Evolutionary conservation across 2,888 invertebrate genomes (phyloP), one percentile per base, ranked within the genome.

Genomic region (Cryptops parisi): DNA sequence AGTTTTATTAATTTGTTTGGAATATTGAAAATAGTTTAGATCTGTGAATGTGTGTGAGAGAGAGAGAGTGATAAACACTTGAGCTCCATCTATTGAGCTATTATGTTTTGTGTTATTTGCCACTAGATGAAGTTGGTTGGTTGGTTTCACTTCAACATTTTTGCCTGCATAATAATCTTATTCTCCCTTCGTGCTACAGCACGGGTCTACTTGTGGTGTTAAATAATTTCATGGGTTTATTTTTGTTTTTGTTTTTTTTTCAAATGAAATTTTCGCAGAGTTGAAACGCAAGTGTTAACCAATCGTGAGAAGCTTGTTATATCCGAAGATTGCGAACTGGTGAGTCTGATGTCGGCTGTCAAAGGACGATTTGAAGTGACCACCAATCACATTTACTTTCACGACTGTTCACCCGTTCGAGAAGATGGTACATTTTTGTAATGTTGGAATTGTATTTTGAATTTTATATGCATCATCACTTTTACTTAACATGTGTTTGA

Each of bases 331-430:
- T 79, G 78, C 63, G 77, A 78, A 59, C 67, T 79, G 15, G 74
- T 79, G 27, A 78, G 78, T 0, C 63, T 78, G 44, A 76, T 76
- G 71, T 75, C 74, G 46, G 74, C 74, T 55, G 71, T 78, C 24
- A 75, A 75, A 65, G 79, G 78, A 33, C 72, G 75, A 44, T 70
- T 79, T 27, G 79, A 79, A 66, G 72, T 79, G 56, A 78, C 78
- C 54, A 76, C 75, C 51, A 74, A 72, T 19, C 68, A 75, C 56
- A 71, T 79, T 50, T 76, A 75, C 56, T 79, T 78, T 64, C 72
- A 74, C 60, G 78, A 79, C 64, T 65, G 74, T 52, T 75, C 74
- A 60, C 71, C 73, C 17, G 67, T 72, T n/a, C 68, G 70, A 19
- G 74, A 74, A 52, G 73, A 75, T 62, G 58, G 62, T 60, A 46